phyloP scores from a whole-genome alignment of 2,888 invertebrate genomes.

The Ariolimax columbianus region DNA sequence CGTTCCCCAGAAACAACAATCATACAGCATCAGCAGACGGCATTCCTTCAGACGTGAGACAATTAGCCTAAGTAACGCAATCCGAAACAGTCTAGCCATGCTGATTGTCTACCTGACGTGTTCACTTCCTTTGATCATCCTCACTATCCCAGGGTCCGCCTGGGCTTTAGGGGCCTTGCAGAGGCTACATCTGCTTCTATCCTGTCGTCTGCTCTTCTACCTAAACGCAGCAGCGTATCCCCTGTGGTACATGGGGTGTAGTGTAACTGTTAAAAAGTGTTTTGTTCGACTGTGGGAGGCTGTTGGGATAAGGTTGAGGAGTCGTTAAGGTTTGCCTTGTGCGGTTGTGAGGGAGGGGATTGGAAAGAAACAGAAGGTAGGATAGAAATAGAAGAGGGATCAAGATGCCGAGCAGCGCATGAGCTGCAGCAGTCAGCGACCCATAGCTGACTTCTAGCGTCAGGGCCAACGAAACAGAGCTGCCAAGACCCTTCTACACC shows the following conservation, averaged over 20 bases:
- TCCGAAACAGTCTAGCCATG: constrained; percentile 75
- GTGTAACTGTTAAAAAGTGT: constrained; percentile 71
- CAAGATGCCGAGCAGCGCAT: too few relatives aligned
- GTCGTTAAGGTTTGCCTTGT: not conserved
- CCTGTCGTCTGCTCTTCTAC: constrained; percentile 69
- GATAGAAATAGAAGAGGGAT: too few relatives aligned
- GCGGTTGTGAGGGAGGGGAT: not conserved
- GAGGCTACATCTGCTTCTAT: constrained; percentile 62
- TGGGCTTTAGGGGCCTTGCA: constrained; percentile 54
- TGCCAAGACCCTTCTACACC: too few relatives aligned
- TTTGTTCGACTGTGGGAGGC: constrained; percentile 64
- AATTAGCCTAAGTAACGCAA: constrained; percentile 69
- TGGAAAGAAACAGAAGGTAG: not conserved
- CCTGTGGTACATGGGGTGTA: constrained; percentile 75
- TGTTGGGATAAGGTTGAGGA: constrained; percentile 39
- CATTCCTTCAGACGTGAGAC: constrained; percentile 68
- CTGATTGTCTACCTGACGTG: constrained; percentile 67
- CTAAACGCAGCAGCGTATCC: constrained; percentile 73
- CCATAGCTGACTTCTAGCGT: too few relatives aligned
- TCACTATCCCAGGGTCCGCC: constrained; percentile 64
- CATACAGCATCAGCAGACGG: constrained; percentile 55
- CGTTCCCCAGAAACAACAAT: constrained; percentile 52
- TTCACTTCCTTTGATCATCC: constrained; percentile 70
- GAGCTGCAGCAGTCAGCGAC: too few relatives aligned
- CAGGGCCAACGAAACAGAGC: too few relatives aligned